Percentiles rank a stretch among this genome's conserved stretches.
phyloP scores from a whole-genome alignment of 2,113 vertebrate genomes.

The Phoenicopterus ruber region DNA sequence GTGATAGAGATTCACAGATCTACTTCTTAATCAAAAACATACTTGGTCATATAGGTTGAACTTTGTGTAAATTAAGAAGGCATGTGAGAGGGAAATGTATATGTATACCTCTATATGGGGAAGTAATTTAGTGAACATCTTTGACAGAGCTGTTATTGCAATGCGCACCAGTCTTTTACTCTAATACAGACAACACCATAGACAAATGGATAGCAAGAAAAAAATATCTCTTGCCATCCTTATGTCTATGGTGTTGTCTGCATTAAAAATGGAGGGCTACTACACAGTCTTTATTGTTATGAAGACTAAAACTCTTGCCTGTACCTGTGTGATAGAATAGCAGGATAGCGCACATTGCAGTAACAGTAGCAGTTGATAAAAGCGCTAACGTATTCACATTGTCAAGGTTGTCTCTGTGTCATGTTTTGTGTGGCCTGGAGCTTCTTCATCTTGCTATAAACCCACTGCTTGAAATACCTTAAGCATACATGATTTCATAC shows the following conservation, averaged over 20 bases:
- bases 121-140: neutral
- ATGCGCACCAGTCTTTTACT: neutral
- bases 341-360: accelerated
- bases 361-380: neutral
- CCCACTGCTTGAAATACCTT: neutral
- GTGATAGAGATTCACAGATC: neutral
- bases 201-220: neutral
- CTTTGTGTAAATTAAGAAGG: neutral
- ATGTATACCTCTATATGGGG: neutral
- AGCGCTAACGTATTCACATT: neutral
- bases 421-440: neutral
- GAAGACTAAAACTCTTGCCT: neutral
- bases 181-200: neutral
- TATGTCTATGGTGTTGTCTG: neutral
- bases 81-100: neutral
- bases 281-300: neutral
- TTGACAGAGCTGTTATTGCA: neutral
- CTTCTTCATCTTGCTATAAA: neutral
- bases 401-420: neutral
- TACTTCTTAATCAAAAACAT: neutral
- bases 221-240: neutral
- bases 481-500: neutral
- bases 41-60: neutral
- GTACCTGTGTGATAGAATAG: neutral
- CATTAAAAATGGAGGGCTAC: neutral